Base-by-base conservation (phyloP, 2,888 invertebrate genomes). In the Amphipyra tragopoginis region DNA sequence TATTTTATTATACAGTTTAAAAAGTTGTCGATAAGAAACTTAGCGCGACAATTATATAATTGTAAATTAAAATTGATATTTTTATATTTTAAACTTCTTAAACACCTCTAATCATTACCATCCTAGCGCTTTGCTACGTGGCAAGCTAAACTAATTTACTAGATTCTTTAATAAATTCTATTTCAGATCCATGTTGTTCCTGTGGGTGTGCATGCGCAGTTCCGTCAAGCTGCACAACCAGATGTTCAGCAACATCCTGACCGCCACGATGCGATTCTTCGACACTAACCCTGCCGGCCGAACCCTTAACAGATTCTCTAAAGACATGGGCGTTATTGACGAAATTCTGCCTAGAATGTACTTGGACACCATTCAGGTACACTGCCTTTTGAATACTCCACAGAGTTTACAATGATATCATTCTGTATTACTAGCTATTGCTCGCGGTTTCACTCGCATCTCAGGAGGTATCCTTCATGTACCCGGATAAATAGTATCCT, bases 261-360 rank as follows among this genome's bases (percentile, higher is more conserved):
- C 96, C 68, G 96, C 97, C 0, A 97, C 97, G 0, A 97, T 98
- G 95, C 90, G 96, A 29, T 98, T 98, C 92, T 98, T 98, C 86
- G 97, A 98, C 85, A 96, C 96, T 2, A 98, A 98, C 88, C 97
- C 98, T 0, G 96, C 97, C n/a, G 97, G 98, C 42, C 95, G 97
- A 13, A 97, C 98, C 73, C 94, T 98, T 53, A 98, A 98, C 88
- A 92, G 98, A 57, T 98, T 98, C 89, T 97, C 98, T 0, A 98
- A 98, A 84, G 98, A 98, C 83, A 96, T 97, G 90, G 97, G 97
- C 0, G 93, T 97, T 0, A 96, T 98, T 49, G 97, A 97, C 81
- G 97, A 97, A 88, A 90, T 96, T 14, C 86, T 97, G 51, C 97
- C 97, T 0, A 90, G 94, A 69, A 95, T 96, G 81, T 95, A 96